These are phyloP conservation scores for Zaprionus taronus DNA, from an alignment of 1,140 invertebrate species.

Conservation along the genomic window DNA sequence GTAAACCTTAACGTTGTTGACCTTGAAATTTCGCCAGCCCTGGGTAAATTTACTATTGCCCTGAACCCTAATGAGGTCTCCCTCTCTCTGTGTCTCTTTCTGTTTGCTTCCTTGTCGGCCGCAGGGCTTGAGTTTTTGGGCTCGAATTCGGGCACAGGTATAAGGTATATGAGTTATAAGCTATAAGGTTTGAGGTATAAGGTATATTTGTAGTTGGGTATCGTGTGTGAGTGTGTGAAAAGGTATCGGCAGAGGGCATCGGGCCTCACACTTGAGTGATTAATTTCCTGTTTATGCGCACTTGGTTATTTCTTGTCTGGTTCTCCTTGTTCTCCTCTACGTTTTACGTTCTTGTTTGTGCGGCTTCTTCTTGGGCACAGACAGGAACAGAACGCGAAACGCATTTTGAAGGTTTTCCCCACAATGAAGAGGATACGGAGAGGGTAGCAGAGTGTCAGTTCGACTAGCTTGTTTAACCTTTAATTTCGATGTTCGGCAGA, in stretches of 20 bases:
- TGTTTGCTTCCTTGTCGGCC: constrained; percentile 34
- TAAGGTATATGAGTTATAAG: not conserved
- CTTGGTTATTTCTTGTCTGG: constrained; percentile 27
- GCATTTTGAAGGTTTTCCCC: constrained; percentile 48
- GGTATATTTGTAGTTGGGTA: constrained; percentile 6
- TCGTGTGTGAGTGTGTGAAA: constrained; percentile 25
- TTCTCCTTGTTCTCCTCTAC: constrained; percentile 19
- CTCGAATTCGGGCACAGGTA: constrained; percentile 16
- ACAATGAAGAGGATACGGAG: constrained; percentile 19
- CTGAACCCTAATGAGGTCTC: constrained; percentile 50
- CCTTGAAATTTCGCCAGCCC: constrained; percentile 61
- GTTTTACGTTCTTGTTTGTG: constrained; percentile 50
- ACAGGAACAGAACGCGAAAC: constrained; percentile 36
- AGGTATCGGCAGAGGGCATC: constrained; percentile 44
- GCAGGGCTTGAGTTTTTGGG: constrained; percentile 31
- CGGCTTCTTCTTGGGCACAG: constrained; percentile 60
- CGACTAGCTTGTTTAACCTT: constrained; percentile 1
- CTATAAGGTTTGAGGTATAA: constrained; percentile 20
- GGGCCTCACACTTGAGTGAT: constrained; percentile 68
- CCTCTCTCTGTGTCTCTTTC: not conserved
- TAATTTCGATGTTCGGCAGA: constrained; percentile 10
- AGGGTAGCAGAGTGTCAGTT: not conserved
- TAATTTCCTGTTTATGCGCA: constrained; percentile 81
- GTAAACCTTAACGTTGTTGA: constrained; percentile 53
- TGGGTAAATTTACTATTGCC: constrained; percentile 38